Evolutionary conservation across 2,888 invertebrate species (phyloP), one percentile per base, ranked within the genome.

Genomic region (Polydesmus complanatus): DNA sequence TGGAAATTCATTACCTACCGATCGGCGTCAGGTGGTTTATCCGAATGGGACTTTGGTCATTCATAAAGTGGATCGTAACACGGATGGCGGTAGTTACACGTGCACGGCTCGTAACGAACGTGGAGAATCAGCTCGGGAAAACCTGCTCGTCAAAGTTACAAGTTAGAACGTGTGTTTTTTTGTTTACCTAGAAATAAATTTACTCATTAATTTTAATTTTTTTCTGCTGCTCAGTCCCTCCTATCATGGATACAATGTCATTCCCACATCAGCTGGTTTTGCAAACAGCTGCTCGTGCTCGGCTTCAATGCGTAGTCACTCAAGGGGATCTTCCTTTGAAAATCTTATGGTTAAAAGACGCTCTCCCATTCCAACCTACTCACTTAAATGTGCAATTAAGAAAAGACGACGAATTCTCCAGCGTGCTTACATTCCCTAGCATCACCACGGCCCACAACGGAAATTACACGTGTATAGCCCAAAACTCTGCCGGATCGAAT

Each of bases 341-440:
- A 8, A 63, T 63, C 49, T 55, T 54, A 19, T 63, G 63, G 63
- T 54, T 63, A 26, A 63, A 63, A 62, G 61, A 63, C 27, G 8
- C 8, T 8, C 56, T 53, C 23, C 56, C 27, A 27, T 58, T 54
- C 25, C 27, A 61, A 22, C 51, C 51, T 19, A 52, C 48, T 19
- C 56, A 56, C 48, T 49, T 59, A 19, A 51, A 22, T 37, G 50
- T 63, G 19, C 63, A 56, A 54, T 25, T 63, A 25, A 51, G 61
- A 27, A 61, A 62, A 26, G 61, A 63, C 27, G 63, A 63, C 37
- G 63, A 63, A 18, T 63, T 63, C 56, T 61, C 63, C 37, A 63
- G 63, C 53, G 61, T 62, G 8, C 48, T 63, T 51, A 60, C 63
- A 23, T 61, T 63, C 26, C 50, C 56, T 8, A 61, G 61, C 51